Evolutionary conservation across 37 sponge, comb jelly and placozoan species (phyloP), one percentile per base, ranked within the genome.

Genomic region (Eunapius fragilis): DNA sequence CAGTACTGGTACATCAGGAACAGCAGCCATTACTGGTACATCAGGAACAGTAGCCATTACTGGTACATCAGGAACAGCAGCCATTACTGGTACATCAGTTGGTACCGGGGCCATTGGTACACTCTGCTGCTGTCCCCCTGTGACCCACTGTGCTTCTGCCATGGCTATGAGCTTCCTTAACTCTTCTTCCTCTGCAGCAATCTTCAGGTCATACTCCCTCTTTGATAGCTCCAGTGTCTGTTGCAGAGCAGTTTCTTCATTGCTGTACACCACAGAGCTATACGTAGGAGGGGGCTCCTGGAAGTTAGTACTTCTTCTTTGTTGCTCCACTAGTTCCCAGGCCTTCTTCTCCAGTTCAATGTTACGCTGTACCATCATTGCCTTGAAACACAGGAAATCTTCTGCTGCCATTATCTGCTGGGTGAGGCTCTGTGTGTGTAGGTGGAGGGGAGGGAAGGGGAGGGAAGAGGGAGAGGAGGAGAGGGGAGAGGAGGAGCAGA

Each of bases 371-470:
- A 90, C 91, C 97, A 96, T 94, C 30, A 92, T 80, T 14, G 48
- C 23, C 30, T 94, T 96, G 80, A 96, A 96, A 67, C 87, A 23
- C 7, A 87, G 79, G 76, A 90, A 94, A 67, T 96, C 90, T 6
- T 94, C 93, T 37, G 87, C 93, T 28, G 97, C 94, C 26, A 83
- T 30, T 12, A 96, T 72, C 27, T 73, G 75, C 38, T 92, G 41
- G 6, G 58, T 58, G 58, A 58, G 7, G 58, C 58, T 11, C 58
- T 58, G 58, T n/a, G n/a, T n/a, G n/a, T n/a, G n/a, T n/a, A n/a
- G n/a, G n/a, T n/a, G n/a, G n/a, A n/a, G n/a, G n/a, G n/a, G n/a
- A n/a, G n/a, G n/a, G n/a, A n/a, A n/a, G n/a, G n/a, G n/a, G n/a
- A n/a, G n/a, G n/a, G n/a, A n/a, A n/a, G n/a, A n/a, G n/a, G n/a